Conservation (phyloP, 1,140 invertebrate genomes). For the Venturia canescens region DNA sequence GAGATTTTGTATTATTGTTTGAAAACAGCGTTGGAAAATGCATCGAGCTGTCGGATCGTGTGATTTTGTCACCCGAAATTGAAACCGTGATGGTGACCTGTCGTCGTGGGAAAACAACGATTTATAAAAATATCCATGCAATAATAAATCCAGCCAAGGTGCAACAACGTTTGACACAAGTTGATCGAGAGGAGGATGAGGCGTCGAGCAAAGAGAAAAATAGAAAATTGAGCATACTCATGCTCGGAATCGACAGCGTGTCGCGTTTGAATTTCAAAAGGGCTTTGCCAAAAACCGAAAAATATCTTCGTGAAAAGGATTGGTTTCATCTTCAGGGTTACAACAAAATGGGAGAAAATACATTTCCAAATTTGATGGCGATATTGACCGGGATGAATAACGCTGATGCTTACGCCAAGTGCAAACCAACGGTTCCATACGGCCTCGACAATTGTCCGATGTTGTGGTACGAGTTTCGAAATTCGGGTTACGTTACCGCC, state of each 20-base stretch:
- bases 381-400: slow-evolving; percentile 82
- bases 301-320: slow-evolving; percentile 80
- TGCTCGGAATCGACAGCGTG: slow-evolving; percentile 90
- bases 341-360: slow-evolving; percentile 87
- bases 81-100: slow-evolving; percentile 76
- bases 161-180: slow-evolving; percentile 61
- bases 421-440: slow-evolving; percentile 74
- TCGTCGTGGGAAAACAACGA: slow-evolving; percentile 58
- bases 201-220: slow-evolving; percentile 53
- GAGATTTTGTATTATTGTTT: background rate
- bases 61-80: slow-evolving; percentile 65
- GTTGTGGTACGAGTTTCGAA: slow-evolving; percentile 87
- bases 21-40: slow-evolving; percentile 72
- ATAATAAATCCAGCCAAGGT: slow-evolving; percentile 69
- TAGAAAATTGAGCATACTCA: slow-evolving; percentile 80
- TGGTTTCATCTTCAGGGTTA: slow-evolving; percentile 80
- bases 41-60: slow-evolving; percentile 69
- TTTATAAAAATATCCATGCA: slow-evolving; percentile 79
- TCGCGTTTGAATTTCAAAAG: slow-evolving; percentile 87
- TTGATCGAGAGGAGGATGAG: slow-evolving; percentile 36
- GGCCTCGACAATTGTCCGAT: slow-evolving; percentile 83
- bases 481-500: slow-evolving; percentile 86
- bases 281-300: slow-evolving; percentile 85
- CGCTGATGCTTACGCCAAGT: slow-evolving; percentile 73
- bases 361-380: slow-evolving; percentile 89